phyloP scores from a whole-genome alignment of 92 coral and sea anemone genomes.

The Parazoanthus darwini region DNA sequence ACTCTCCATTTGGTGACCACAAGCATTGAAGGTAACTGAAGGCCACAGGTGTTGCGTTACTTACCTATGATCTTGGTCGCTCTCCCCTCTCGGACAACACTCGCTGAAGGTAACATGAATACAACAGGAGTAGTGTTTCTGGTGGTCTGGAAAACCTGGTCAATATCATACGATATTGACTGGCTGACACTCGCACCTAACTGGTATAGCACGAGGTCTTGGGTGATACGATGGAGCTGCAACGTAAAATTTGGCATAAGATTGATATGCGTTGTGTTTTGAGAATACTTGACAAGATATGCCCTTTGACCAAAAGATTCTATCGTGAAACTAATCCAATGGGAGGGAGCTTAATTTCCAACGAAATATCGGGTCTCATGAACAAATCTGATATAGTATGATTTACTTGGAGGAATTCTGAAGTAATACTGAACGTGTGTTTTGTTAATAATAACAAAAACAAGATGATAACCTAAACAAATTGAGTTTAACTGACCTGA shows the following conservation, averaged over 20 bases:
- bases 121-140: conserved; percentile 55
- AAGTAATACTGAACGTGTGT: neutral
- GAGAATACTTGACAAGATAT: too few relatives aligned
- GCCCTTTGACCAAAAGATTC: too few relatives aligned
- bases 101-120: conserved; percentile 71
- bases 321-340: too few relatives aligned
- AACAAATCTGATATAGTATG: neutral
- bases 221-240: conserved; percentile 80
- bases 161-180: conserved; percentile 70
- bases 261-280: too few relatives aligned
- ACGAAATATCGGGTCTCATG: too few relatives aligned
- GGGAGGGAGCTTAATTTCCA: too few relatives aligned
- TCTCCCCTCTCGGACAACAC: conserved; percentile 58
- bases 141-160: conserved; percentile 58
- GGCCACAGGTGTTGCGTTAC: conserved; percentile 2
- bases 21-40: too few relatives aligned
- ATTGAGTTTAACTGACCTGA: conserved; percentile 57
- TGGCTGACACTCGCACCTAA: conserved; percentile 85
- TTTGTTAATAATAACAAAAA: neutral
- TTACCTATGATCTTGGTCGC: conserved; percentile 62
- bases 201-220: conserved; percentile 88
- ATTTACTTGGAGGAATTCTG: neutral
- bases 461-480: neutral
- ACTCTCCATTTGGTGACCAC: neutral
- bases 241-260: neutral